Evolutionary conservation across 2,888 invertebrate species (phyloP), one percentile per base, ranked within the genome.

Genomic region (Invenusta paracnida): DNA sequence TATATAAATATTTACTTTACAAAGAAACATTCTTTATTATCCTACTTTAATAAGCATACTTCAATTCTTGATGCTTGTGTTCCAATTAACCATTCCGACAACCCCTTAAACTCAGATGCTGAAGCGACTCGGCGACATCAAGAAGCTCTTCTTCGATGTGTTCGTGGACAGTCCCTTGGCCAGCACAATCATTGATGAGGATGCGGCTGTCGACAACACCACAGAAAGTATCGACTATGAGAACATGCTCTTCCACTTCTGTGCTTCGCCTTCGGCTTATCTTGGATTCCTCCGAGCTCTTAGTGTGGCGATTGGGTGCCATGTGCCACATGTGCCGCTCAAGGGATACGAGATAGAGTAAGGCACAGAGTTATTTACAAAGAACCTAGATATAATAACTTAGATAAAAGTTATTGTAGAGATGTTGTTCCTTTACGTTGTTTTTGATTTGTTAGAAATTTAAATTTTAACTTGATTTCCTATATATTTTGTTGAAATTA

Each of bases 251-350:
- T 27, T 87, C 84, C 87, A 87, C 5, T 91, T 91, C 86, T 89
- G 90, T 88, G 89, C 90, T 5, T 87, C 89, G 1, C 87, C 88
- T 0, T 89, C 90, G 86, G 87, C 90, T 25, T 89, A 89, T 85
- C 90, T 90, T 84, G 91, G 91, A 0, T 91, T 91, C 87, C 88
- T 91, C 84, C 88, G 91, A 82, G 91, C 91, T 23, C 87, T 91
- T n/a, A 90, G 90, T 88, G 90, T 91, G 1, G 89, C 90, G 0
- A 87, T 89, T 13, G 90, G 89, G 0, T 88, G 87, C 17, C 90
- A 90, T 86, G 91, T 91, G 89, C 88, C 89, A 0, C 85, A 83
- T 67, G 28, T 67, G 48, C 30, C 31, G 28, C 67, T 84, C 2
- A 67, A 25, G 28, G 67, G 67, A 27, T 67, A 84, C 17, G 84